Evolutionary conservation across 2,113 vertebrate genomes (phyloP).

Genomic region (Procavia capensis): DNA sequence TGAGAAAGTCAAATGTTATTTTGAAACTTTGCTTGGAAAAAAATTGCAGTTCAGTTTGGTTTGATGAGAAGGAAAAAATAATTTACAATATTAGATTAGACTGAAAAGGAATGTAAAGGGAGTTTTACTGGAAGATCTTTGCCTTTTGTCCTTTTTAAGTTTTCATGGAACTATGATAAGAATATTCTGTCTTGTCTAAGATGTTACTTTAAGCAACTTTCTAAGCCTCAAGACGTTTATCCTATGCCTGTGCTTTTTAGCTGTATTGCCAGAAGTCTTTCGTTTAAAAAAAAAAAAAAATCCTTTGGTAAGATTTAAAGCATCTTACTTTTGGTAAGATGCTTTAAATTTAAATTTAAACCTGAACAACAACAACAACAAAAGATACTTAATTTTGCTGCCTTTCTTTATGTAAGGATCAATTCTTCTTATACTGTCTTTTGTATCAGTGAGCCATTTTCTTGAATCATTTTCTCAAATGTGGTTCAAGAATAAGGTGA

Average conservation of each 20-base stretch:
- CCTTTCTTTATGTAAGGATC: constrained; percentile 47
- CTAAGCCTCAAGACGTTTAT: constrained; percentile 52
- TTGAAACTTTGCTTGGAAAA: constrained; percentile 37
- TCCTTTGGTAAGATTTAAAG: too few relatives aligned
- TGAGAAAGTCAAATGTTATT: constrained; percentile 54
- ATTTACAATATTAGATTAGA: constrained; percentile 59
- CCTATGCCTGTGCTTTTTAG: constrained; percentile 1
- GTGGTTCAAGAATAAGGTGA: constrained; percentile 56
- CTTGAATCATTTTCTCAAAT: constrained; percentile 53
- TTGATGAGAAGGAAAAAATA: constrained; percentile 46
- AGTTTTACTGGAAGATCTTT: background rate
- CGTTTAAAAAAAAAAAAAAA: constrained; percentile 74
- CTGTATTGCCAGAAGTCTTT: constrained; percentile 24
- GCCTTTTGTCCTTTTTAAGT: constrained; percentile 39
- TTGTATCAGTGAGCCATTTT: constrained; percentile 44
- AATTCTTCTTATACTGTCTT: background rate
- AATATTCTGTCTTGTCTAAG: constrained; percentile 58
- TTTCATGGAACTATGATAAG: constrained; percentile 57
- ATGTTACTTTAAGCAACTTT: constrained; percentile 62
- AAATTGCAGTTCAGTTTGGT: constrained; percentile 27
- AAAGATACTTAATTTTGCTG: background rate
- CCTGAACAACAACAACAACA: background rate
- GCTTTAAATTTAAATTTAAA: constrained; percentile 70
- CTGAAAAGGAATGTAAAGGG: constrained; percentile 46
- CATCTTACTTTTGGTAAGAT: constrained; percentile 59